These are phyloP conservation scores for Epinotia ramella DNA, from an alignment of 2,888 invertebrate genomes.

Conservation along the genomic window DNA sequence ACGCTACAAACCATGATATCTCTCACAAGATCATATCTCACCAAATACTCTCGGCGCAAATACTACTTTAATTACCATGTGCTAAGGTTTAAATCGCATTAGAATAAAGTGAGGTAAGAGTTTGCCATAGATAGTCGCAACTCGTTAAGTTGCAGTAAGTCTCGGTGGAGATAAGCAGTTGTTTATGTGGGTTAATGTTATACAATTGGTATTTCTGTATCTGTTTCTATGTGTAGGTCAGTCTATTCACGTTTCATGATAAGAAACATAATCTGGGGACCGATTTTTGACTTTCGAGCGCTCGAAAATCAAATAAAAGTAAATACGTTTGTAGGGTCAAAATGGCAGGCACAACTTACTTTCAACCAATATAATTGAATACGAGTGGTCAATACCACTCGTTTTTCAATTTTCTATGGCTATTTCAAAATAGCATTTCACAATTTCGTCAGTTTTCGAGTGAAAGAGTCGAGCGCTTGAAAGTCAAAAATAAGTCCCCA, in stretches of 20 bases:
- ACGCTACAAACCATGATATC: slow-evolving; percentile 1
- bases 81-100: neutral
- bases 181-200: slow-evolving; percentile 22
- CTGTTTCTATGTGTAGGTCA: neutral
- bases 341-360: no score
- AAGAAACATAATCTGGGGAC: neutral
- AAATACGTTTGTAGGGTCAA: no score
- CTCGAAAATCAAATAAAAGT: no score
- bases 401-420: no score
- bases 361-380: no score
- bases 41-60: neutral
- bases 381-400: no score
- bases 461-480: no score
- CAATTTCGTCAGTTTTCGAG: no score
- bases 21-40: neutral
- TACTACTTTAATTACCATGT: neutral
- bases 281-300: no score
- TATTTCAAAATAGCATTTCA: no score
- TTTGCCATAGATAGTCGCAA: neutral
- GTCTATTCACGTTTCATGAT: neutral
- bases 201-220: slow-evolving; percentile 9
- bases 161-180: slow-evolving; percentile 30
- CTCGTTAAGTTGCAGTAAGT: slow-evolving; percentile 24
- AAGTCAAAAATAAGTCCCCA: no score
- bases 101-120: neutral